phyloP scores from a whole-genome alignment of 2,888 invertebrate genomes.

The Leucozona laternaria region DNA sequence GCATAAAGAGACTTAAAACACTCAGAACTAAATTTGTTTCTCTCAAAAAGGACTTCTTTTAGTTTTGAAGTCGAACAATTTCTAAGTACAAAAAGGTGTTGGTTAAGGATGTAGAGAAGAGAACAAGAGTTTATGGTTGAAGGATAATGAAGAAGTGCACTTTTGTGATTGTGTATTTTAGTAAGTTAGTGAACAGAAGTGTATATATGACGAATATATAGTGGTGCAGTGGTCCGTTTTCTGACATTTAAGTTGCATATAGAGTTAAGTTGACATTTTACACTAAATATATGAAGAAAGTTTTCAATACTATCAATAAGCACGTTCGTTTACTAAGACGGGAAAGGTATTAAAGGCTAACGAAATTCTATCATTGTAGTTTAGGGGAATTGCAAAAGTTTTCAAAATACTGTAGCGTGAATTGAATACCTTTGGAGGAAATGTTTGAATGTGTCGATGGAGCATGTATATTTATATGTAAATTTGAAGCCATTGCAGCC shows the following conservation, averaged over 20 bases:
- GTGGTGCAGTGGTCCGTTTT: not conserved
- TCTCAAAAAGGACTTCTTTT: slow-evolving; percentile 14
- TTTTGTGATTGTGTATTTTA: slow-evolving; percentile 26
- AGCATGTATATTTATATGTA: no score
- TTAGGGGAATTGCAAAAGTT: not conserved
- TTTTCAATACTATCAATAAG: not conserved
- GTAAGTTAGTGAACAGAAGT: not conserved
- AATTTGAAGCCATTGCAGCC: no score
- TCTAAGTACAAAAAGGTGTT: slow-evolving; percentile 23
- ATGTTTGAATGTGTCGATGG: no score
- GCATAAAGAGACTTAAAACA: slow-evolving; percentile 30
- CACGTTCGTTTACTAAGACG: not conserved
- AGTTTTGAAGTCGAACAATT: not conserved
- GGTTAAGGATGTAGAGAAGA: not conserved
- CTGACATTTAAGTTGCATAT: not conserved
- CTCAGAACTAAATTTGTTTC: slow-evolving; percentile 15
- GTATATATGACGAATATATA: not conserved
- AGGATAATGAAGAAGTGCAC: slow-evolving; percentile 31
- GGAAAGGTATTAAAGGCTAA: not conserved
- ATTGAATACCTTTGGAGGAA: no score
- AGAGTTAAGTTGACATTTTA: not conserved
- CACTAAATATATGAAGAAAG: not conserved
- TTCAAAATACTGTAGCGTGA: no score
- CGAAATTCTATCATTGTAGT: not conserved
- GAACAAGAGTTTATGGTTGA: not conserved